Evolutionary conservation across 2,888 invertebrate species (phyloP), one percentile per base, ranked within the genome.

Genomic region (Mesochorus sp.): DNA sequence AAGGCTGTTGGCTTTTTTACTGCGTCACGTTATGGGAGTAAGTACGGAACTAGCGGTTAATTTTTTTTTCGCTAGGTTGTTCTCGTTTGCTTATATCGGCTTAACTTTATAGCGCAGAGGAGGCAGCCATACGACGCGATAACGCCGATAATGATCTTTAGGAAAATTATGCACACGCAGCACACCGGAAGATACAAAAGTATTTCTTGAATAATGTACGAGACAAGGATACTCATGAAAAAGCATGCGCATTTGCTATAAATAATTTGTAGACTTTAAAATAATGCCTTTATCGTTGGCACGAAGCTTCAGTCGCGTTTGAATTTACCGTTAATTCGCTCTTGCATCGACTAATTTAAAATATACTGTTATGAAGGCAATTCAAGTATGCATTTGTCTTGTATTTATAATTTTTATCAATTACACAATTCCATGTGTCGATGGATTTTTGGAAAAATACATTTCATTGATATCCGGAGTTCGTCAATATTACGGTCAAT

Each of bases 401-500:
- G n/a, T 24, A 28, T 6, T 70, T 19, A 10, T 73, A 1, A 31
- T 73, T 10, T 34, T 64, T 42, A 5, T 10, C 24, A 42, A 21
- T 0, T 14, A 12, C 28, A 31, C 42, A 3, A 12, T 47, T 3
- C 28, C 6, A 17, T 8, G 39, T 14, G 44, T 44, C 10, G 24
- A 70, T 21, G 57, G 49, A n/a, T 2, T 42, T 51, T 42, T 73
- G 10, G 17, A 21, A 12, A 73, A 42, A 70, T 78, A 78, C 59
- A n/a, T 28, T 5, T 44, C 77, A 0, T 26, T 78, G 26, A 64
- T 76, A 24, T 34, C 31, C 12, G 81, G 84, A 2, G 77, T 86
- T 34, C 80, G 81, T 47, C 70, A 73, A 2, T 74, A 80, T 73
- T 87, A 85, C 42, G 31, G 39, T 37, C 80, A 85, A 3, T 81